Conservation (phyloP, 2,888 invertebrate genomes). For the Ennomos erosarius region DNA sequence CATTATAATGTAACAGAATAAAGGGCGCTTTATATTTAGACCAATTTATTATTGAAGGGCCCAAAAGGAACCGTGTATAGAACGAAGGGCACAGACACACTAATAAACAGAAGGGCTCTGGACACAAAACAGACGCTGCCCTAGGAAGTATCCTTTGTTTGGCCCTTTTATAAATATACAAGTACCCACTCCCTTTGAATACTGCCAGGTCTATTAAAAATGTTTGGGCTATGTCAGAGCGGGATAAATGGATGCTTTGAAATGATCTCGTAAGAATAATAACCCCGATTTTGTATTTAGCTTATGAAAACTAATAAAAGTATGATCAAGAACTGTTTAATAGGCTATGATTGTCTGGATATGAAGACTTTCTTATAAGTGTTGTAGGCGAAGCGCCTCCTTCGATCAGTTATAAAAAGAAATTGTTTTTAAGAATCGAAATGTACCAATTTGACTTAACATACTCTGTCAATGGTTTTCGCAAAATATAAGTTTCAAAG, state of each 20-base stretch:
- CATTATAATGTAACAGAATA: not conserved
- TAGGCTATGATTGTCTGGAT: not conserved
- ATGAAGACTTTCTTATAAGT: too few species aligned
- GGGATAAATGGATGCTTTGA: constrained; percentile 28
- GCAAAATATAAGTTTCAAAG: too few species aligned
- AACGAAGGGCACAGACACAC: constrained; percentile 65
- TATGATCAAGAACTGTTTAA: constrained; percentile 11
- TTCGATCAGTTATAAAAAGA: too few species aligned
- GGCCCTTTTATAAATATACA: constrained; percentile 69
- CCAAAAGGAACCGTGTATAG: constrained; percentile 44
- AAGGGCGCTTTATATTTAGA: constrained; percentile 44
- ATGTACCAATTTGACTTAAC: too few species aligned
- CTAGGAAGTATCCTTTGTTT: constrained; percentile 70
- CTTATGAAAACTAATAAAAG: constrained; percentile 25
- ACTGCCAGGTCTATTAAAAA: constrained; percentile 41
- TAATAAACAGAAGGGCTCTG: constrained; percentile 70
- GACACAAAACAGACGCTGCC: constrained; percentile 76
- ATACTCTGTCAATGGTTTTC: too few species aligned
- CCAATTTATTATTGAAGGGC: constrained; percentile 33
- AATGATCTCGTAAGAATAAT: constrained; percentile 22
- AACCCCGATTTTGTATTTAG: constrained; percentile 20
- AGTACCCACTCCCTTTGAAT: constrained; percentile 59
- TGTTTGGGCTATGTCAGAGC: constrained; percentile 33
- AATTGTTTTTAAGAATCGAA: too few species aligned
- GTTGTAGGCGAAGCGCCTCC: too few species aligned